Conservation (phyloP, 1,140 invertebrate species). For the Drosophila bifasciata region DNA sequence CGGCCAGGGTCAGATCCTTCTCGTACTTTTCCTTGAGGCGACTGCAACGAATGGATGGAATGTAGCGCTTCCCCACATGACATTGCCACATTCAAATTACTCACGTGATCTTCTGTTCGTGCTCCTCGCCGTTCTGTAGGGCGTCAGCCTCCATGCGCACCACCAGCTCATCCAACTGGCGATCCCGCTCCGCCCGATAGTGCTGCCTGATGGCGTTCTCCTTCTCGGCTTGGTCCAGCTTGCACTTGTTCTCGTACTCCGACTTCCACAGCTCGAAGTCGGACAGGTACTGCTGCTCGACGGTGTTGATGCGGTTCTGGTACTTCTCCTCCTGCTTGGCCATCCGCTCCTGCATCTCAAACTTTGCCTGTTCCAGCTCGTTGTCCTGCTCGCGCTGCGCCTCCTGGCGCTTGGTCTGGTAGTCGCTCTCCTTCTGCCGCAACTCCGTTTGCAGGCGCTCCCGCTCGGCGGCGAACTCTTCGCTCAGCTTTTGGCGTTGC, state of each 20-base stretch:
- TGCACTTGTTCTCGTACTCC: conserved; percentile 86
- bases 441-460: conserved; percentile 81
- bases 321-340: conserved; percentile 83
- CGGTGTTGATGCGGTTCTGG: conserved; percentile 84
- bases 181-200: conserved; percentile 87
- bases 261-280: conserved; percentile 86
- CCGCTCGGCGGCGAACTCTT: conserved; percentile 84
- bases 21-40: conserved; percentile 90
- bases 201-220: conserved; percentile 86
- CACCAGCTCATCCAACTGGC: conserved; percentile 88
- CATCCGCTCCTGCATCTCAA: conserved; percentile 85
- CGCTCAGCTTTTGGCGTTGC: conserved; percentile 84
- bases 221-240: conserved; percentile 85
- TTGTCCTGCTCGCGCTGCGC: conserved; percentile 68
- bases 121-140: conserved; percentile 84
- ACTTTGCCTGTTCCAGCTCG: conserved; percentile 83
- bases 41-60: conserved; percentile 79
- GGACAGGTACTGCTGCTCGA: conserved; percentile 85
- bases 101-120: conserved; percentile 86
- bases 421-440: conserved; percentile 82
- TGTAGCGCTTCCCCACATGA: too few relatives aligned
- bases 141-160: conserved; percentile 87
- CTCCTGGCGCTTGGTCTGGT: conserved; percentile 63
- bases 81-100: conserved; percentile 20
- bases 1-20: conserved; percentile 87